Conservation (phyloP, 2,888 invertebrate genomes). For the Marasmarcha lunaedactyla region DNA sequence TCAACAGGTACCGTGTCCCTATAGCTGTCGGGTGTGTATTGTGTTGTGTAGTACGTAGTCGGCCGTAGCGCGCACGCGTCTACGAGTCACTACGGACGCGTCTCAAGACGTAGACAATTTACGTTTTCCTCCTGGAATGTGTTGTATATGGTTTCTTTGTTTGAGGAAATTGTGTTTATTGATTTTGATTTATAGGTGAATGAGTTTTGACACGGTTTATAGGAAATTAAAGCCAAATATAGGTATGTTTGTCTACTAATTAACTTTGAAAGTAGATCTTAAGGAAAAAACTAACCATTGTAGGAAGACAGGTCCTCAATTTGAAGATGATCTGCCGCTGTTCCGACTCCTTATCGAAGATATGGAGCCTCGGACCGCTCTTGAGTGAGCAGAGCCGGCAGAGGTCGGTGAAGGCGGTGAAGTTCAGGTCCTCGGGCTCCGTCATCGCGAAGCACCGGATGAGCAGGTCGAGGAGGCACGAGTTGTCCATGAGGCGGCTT, state of each 20-base stretch:
- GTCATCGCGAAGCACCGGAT: conserved; percentile 72
- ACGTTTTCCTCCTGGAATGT: conserved; percentile 20
- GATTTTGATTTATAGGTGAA: too few relatives aligned
- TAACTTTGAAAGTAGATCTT: too few relatives aligned
- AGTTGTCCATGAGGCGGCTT: conserved; percentile 70
- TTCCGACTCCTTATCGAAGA: conserved; percentile 79
- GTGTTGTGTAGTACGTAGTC: conserved; percentile 22
- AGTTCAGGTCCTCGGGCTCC: conserved; percentile 77
- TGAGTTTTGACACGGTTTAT: too few relatives aligned
- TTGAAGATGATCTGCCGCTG: conserved; percentile 78
- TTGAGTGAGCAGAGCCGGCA: conserved; percentile 79
- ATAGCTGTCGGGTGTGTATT: not conserved
- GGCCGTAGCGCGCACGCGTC: conserved; percentile 57
- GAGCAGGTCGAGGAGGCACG: conserved; percentile 71
- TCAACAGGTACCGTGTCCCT: not conserved
- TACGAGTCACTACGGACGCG: conserved; percentile 30
- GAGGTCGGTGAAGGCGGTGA: conserved; percentile 75
- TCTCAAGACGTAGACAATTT: conserved; percentile 23
- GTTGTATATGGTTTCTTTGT: conserved; percentile 5
- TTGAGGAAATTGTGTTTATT: conserved; percentile 13
- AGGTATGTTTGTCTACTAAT: too few relatives aligned
- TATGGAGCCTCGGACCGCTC: conserved; percentile 76
- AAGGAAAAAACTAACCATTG: conserved; percentile 73
- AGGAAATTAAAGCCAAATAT: too few relatives aligned
- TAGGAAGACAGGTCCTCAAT: conserved; percentile 75